Conservation (phyloP, 2,113 vertebrate genomes). For the Paralichthys olivaceus region DNA sequence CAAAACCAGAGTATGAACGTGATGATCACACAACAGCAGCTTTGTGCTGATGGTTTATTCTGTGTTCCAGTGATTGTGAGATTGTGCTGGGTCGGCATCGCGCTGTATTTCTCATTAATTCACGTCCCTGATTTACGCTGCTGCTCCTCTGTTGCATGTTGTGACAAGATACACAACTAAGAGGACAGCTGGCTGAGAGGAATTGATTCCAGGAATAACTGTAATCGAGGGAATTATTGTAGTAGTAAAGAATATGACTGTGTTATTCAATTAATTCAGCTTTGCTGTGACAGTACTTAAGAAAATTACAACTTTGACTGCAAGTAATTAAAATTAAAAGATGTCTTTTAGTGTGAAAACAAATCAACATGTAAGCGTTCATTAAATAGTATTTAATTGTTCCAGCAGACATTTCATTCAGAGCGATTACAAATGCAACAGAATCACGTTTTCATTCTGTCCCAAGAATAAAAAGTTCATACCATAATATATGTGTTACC, state of each 20-base stretch:
- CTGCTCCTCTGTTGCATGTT: conserved; percentile 35
- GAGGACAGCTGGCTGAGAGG: conserved; percentile 29
- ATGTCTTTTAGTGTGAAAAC: not conserved
- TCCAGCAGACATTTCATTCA: not conserved
- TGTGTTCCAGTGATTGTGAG: conserved; percentile 38
- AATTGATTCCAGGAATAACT: conserved; percentile 36
- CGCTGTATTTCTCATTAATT: conserved; percentile 51
- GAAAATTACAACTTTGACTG: not conserved
- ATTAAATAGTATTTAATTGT: not conserved
- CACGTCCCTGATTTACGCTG: not conserved
- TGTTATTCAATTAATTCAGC: not conserved
- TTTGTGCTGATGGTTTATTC: conserved; percentile 35
- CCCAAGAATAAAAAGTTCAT: not conserved
- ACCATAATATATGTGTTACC: not conserved
- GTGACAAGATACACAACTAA: conserved; percentile 42
- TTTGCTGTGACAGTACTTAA: too few species aligned
- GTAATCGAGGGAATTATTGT: conserved; percentile 11
- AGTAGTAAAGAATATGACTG: not conserved
- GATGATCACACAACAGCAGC: conserved; percentile 24
- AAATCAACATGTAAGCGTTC: not conserved
- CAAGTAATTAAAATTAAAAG: not conserved
- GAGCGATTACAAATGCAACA: not conserved
- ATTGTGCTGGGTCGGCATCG: conserved; percentile 20
- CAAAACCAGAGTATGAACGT: conserved; percentile 4
- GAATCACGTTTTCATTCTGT: not conserved